Conservation (phyloP, 2,888 invertebrate species). For the Parasteatoda lunata region DNA sequence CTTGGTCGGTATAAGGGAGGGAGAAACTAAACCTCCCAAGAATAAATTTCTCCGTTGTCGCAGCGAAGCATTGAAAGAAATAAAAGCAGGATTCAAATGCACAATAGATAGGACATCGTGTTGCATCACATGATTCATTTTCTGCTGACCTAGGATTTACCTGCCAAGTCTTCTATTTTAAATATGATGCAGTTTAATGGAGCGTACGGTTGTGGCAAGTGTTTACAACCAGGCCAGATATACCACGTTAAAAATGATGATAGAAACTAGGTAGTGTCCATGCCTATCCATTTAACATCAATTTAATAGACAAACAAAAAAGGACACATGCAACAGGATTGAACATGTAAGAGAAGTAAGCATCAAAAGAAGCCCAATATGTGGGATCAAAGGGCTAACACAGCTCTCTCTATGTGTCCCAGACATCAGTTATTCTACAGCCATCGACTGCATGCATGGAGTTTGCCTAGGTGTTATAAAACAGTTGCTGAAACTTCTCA, state of each 20-base stretch:
- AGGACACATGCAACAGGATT: neutral
- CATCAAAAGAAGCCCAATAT: neutral
- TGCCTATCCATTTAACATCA: too few species aligned
- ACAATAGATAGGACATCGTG: too few species aligned
- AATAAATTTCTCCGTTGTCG: too few species aligned
- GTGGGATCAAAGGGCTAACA: neutral
- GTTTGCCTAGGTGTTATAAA: neutral
- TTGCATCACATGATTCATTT: too few species aligned
- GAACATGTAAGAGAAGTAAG: neutral
- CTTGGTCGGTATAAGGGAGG: too few species aligned
- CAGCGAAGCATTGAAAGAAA: too few species aligned
- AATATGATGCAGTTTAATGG: constrained; percentile 2
- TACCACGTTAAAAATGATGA: neutral
- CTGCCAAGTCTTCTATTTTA: neutral
- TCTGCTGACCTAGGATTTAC: too few species aligned
- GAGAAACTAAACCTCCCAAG: too few species aligned
- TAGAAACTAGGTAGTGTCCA: too few species aligned
- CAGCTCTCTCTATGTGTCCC: neutral
- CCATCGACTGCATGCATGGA: neutral
- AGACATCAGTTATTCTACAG: neutral
- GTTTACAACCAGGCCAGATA: neutral
- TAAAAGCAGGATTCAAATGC: too few species aligned
- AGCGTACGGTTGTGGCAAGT: neutral
- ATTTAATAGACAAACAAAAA: too few species aligned
- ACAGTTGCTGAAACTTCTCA: neutral